A percentile compares a stretch with the other conserved stretches of the same genome.
Evolutionary conservation across 2,888 invertebrate species (phyloP).

Genomic region (Clitarchus hookeri): DNA sequence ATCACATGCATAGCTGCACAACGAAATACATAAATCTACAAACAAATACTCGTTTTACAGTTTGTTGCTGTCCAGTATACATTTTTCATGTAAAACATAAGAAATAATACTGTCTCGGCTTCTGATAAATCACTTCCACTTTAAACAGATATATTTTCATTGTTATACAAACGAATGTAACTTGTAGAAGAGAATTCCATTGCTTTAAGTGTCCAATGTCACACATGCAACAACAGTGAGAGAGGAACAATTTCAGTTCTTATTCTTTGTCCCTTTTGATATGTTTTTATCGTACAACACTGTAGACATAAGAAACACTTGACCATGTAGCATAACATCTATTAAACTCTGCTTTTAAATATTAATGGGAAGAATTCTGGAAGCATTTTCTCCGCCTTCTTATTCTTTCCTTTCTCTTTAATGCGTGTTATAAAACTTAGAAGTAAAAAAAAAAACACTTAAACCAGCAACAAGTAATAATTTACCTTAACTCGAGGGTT

Average conservation of each 20-base stretch:
- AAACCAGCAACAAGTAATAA: slow-evolving; percentile 18
- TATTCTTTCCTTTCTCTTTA: background rate
- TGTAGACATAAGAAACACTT: background rate
- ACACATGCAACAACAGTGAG: too few species aligned
- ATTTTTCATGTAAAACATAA: too few species aligned
- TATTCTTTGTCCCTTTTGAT: background rate
- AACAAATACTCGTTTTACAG: too few species aligned
- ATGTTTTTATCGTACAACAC: background rate
- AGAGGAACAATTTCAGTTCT: background rate
- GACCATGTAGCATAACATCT: background rate
- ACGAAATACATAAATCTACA: too few species aligned
- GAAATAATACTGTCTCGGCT: too few species aligned
- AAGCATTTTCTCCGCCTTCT: background rate
- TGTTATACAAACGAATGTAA: too few species aligned
- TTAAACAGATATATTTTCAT: too few species aligned
- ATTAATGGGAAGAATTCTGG: background rate
- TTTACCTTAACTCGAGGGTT: slow-evolving; percentile 6
- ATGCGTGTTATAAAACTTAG: background rate
- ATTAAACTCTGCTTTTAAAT: background rate
- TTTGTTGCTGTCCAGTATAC: too few species aligned
- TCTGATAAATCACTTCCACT: too few species aligned
- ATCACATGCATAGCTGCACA: too few species aligned
- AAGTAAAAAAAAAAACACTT: background rate
- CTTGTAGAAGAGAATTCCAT: too few species aligned
- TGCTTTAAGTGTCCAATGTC: too few species aligned